Evolutionary conservation across 2,113 vertebrate genomes (phyloP).

Genomic region (Gulo gulo): DNA sequence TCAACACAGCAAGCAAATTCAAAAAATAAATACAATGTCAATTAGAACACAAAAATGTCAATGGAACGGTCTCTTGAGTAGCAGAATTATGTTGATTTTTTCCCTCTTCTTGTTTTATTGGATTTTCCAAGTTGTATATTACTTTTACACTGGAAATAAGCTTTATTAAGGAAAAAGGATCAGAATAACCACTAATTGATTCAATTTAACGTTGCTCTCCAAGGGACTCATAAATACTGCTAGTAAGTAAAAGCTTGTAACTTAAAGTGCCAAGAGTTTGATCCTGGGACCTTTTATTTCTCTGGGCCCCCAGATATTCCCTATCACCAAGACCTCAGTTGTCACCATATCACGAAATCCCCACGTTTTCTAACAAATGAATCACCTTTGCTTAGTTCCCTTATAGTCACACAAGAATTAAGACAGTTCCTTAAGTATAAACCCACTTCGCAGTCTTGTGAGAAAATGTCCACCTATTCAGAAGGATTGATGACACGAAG

Average conservation of each 20-base stretch:
- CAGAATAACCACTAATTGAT: not conserved
- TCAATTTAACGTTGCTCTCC: not conserved
- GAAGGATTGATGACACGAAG: not conserved
- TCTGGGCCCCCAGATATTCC: not conserved
- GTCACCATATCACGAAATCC: not conserved
- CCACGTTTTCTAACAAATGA: not conserved
- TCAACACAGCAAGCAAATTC: constrained; percentile 59
- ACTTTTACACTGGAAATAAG: not conserved
- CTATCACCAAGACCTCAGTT: not conserved
- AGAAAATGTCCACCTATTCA: not conserved
- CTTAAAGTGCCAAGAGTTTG: not conserved
- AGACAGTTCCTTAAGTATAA: not conserved
- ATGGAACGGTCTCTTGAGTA: not conserved
- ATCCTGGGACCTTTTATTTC: not conserved
- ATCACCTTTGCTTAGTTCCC: not conserved
- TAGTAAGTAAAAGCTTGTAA: not conserved
- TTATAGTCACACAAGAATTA: not conserved
- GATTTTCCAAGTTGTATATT: not conserved
- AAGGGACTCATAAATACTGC: not conserved
- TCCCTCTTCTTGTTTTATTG: not conserved
- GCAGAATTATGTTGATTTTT: not conserved
- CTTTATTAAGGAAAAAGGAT: not conserved
- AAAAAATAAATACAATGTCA: constrained; percentile 39
- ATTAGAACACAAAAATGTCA: constrained; percentile 38
- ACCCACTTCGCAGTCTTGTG: not conserved